Conservation (phyloP, 37 sponge, comb jelly and placozoan species). For the Bolinopsis microptera region DNA sequence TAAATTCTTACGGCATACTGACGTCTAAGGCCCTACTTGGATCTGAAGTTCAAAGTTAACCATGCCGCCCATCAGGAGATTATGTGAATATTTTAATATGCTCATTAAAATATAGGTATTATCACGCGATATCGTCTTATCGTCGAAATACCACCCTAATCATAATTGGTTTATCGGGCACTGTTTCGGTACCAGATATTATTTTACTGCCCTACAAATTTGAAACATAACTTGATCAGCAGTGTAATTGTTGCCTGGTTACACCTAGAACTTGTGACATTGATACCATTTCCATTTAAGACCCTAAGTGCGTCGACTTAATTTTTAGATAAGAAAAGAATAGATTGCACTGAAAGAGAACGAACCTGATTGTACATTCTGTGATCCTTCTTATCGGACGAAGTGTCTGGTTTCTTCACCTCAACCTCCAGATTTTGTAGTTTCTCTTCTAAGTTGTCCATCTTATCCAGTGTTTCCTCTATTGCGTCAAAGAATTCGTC, state of each 20-base stretch:
- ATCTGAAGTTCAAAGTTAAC: too few relatives aligned
- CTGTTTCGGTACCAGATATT: neutral
- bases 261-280: too few relatives aligned
- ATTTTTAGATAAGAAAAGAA: too few relatives aligned
- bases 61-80: too few relatives aligned
- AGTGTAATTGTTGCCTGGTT: too few relatives aligned
- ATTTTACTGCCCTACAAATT: neutral
- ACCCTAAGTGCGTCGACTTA: too few relatives aligned
- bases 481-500: conserved; percentile 59
- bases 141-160: neutral
- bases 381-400: conserved; percentile 18
- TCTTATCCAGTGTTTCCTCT: conserved; percentile 49
- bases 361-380: conserved; percentile 25
- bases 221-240: too few relatives aligned
- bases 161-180: neutral
- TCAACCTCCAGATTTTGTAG: neutral
- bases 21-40: too few relatives aligned
- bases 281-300: too few relatives aligned
- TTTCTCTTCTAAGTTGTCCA: conserved; percentile 27
- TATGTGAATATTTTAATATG: too few relatives aligned
- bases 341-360: too few relatives aligned
- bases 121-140: neutral
- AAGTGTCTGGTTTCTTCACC: neutral
- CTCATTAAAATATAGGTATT: neutral
- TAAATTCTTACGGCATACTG: too few relatives aligned